phyloP scores from a whole-genome alignment of 2,113 vertebrate species.

The Phalacrocorax carbo region DNA sequence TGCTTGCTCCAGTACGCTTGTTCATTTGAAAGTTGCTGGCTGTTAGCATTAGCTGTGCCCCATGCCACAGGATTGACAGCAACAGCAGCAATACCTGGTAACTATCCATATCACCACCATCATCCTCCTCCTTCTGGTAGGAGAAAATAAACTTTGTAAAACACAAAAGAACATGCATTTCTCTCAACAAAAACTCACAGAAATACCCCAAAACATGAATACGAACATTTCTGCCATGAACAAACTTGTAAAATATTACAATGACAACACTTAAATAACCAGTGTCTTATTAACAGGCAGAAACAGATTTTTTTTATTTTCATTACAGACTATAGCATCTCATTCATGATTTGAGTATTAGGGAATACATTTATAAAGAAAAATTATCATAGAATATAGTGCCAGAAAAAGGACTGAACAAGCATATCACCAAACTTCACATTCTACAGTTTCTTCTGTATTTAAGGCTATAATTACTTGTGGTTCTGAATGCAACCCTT shows the following conservation, averaged over 20 bases:
- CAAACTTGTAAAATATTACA: neutral
- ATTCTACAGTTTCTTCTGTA: neutral
- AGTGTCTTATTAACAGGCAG: neutral
- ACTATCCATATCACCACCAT: conserved; percentile 98
- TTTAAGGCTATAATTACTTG: neutral
- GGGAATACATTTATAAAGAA: neutral
- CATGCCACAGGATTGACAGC: conserved; percentile 85
- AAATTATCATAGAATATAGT: neutral
- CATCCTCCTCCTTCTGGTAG: conserved; percentile 93
- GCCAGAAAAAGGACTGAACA: neutral
- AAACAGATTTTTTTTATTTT: neutral
- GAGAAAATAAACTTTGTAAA: conserved; percentile 87
- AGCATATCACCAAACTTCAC: neutral
- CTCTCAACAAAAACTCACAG: conserved; percentile 59
- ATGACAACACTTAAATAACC: neutral
- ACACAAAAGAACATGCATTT: conserved; percentile 78
- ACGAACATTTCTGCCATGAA: neutral
- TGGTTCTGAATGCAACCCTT: neutral
- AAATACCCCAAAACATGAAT: neutral
- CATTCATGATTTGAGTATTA: neutral
- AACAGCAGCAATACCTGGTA: conserved; percentile 94
- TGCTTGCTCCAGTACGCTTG: neutral
- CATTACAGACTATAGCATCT: neutral
- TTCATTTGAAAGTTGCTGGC: conserved; percentile 62
- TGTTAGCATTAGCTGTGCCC: conserved; percentile 83